These are phyloP conservation scores for Crocodylus rhombifer DNA, from an alignment of 2,797 vertebrate species.

Conservation along the genomic window DNA sequence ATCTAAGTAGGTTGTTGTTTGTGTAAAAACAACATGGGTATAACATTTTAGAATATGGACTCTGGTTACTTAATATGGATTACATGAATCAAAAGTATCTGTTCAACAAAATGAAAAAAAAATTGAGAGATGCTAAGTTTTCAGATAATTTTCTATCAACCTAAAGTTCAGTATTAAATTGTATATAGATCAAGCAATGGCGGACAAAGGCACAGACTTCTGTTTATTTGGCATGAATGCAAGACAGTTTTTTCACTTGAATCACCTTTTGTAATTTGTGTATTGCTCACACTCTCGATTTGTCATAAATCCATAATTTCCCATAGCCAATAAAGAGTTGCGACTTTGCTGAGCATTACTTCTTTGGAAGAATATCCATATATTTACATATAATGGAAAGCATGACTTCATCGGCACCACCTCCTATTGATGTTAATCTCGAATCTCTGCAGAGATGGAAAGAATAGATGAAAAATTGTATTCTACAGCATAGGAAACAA, in stretches of 20 bases:
- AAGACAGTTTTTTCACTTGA: accelerated
- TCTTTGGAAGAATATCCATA: constrained; percentile 85
- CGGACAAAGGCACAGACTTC: not conserved
- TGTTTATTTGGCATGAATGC: not conserved
- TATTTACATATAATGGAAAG: constrained; percentile 90
- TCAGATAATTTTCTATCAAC: not conserved
- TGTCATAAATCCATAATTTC: not conserved
- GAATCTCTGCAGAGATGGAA: constrained; percentile 80
- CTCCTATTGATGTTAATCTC: constrained; percentile 88
- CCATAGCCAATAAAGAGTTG: not conserved
- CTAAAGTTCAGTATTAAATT: not conserved
- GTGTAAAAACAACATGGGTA: no score
- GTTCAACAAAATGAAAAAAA: accelerated
- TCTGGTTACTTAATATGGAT: not conserved
- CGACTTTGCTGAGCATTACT: not conserved
- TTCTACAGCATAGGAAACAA: not conserved
- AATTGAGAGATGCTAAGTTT: not conserved
- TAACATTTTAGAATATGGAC: not conserved
- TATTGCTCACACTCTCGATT: not conserved
- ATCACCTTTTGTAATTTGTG: accelerated
- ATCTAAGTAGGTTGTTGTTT: not conserved
- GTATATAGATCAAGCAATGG: not conserved
- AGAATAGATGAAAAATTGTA: not conserved
- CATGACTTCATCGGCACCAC: constrained; percentile 90
- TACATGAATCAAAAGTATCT: not conserved